phyloP scores from a whole-genome alignment of 2,888 invertebrate species.

The Lomographa bimaculata region DNA sequence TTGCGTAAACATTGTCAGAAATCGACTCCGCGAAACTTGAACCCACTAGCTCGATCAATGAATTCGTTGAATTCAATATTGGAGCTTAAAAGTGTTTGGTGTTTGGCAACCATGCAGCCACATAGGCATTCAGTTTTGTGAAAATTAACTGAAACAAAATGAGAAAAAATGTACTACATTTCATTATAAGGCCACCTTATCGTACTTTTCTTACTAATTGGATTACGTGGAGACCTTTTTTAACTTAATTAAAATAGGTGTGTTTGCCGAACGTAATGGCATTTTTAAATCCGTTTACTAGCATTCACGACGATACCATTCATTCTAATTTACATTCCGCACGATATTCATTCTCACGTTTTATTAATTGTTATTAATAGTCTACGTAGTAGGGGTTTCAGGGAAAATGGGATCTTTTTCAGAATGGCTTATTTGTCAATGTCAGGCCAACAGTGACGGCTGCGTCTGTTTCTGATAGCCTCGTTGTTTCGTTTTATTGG shows the following conservation, averaged over 20 bases:
- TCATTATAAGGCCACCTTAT: no score
- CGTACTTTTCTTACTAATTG: no score
- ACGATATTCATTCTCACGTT: constrained; percentile 28
- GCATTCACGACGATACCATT: constrained; percentile 13
- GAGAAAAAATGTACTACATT: no score
- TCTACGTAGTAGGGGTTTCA: constrained; percentile 58
- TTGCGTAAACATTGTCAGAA: constrained; percentile 39
- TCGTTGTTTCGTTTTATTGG: constrained; percentile 70
- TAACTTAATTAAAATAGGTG: constrained; percentile 3
- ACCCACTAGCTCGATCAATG: constrained; percentile 12
- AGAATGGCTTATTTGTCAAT: constrained; percentile 75
- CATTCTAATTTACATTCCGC: constrained; percentile 38
- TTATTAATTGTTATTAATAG: constrained; percentile 48
- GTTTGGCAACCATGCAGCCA: no score
- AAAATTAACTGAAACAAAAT: no score
- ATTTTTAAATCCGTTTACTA: constrained; percentile 11
- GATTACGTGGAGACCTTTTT: no score
- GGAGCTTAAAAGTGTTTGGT: constrained; percentile 1
- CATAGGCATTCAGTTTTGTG: no score
- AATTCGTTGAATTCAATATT: constrained; percentile 12
- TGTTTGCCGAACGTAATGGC: constrained; percentile 5
- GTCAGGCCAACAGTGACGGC: constrained; percentile 64
- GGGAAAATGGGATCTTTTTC: constrained; percentile 68
- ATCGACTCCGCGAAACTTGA: constrained; percentile 33
- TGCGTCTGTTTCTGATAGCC: constrained; percentile 71